Evolutionary conservation across 2,797 vertebrate species (phyloP), one percentile per base, ranked within the genome.

Genomic region (Neomorphus geoffroyi): DNA sequence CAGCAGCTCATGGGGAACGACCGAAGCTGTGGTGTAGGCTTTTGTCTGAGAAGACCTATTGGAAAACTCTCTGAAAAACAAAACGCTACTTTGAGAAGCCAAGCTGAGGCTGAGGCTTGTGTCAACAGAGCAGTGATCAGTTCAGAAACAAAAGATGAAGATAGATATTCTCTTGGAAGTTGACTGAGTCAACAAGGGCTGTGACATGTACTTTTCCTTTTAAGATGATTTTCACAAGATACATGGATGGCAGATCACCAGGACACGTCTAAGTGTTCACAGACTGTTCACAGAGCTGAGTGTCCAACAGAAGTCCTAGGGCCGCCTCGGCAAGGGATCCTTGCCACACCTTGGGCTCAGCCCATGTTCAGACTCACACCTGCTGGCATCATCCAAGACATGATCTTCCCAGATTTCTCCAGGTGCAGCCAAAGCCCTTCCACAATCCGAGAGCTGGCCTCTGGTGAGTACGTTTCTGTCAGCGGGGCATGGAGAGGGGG

Each of bases 381-480:
- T 60, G 65, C 19, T 56, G 51, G 14, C 58, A 88, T 67, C 57
- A 0, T 46, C 53, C 53, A 90, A 60, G 73, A 62, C 14, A 9
- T 7, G 50, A 58, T 10, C 65, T 79, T 69, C n/a, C 22, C 43
- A 79, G 57, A 88, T 35, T 9, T 90, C 73, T 92, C 41, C 91
- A 80, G 69, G 18, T 51, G 73, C 35, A 70, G 27, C 32, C 78
- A 95, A 58, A 62, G 16, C 53, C 54, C 13, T 60, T 69, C 85
- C 65, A 81, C 65, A 81, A 27, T 33, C 61, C 48, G 73, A 56
- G 60, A 85, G 6, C 43, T 80, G 58, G 9, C 27, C 39, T 86
- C 83, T 90, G 92, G 80, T 94, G 92, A 95, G 80, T 79, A 75
- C 13, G 16, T 46, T 87, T 74, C 53, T 83, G 57, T 5, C 62